Conservation (phyloP, 2,888 invertebrate genomes). For the Invenusta paracnida region DNA sequence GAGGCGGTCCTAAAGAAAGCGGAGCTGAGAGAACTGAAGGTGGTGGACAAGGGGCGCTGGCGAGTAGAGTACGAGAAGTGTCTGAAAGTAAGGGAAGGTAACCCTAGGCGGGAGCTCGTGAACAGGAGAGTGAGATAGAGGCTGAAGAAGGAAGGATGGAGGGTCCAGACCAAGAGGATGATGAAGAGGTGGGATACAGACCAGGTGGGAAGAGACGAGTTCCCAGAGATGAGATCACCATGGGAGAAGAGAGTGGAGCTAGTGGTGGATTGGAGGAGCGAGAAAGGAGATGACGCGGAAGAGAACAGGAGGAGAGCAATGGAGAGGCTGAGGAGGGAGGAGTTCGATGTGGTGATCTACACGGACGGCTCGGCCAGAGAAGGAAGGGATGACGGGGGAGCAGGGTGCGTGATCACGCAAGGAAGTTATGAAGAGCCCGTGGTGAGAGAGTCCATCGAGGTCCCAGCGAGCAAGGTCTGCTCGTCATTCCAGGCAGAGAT, state of each 20-base stretch:
- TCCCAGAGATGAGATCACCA: not conserved
- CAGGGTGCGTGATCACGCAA: not conserved
- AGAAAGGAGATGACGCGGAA: not conserved
- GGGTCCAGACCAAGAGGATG: not conserved
- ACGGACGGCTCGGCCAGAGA: not conserved
- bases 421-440: too few species aligned
- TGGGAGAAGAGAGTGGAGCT: not conserved
- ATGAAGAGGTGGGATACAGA: not conserved
- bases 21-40: not conserved
- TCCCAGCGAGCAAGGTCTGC: too few species aligned
- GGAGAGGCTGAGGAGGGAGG: too few species aligned
- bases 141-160: not conserved
- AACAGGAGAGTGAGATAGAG: not conserved
- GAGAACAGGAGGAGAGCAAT: too few species aligned
- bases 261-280: not conserved
- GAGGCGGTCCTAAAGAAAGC: slow-evolving; percentile 3
- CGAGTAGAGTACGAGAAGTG: slow-evolving; percentile 3
- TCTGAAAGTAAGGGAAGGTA: not conserved
- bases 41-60: not conserved
- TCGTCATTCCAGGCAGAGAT: too few species aligned
- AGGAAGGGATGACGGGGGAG: not conserved
- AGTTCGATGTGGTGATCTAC: not conserved
- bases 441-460: too few species aligned
- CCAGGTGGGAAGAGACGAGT: not conserved
- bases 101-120: not conserved